Conservation (phyloP, 2,113 vertebrate genomes). For the Hystrix brachyura region DNA sequence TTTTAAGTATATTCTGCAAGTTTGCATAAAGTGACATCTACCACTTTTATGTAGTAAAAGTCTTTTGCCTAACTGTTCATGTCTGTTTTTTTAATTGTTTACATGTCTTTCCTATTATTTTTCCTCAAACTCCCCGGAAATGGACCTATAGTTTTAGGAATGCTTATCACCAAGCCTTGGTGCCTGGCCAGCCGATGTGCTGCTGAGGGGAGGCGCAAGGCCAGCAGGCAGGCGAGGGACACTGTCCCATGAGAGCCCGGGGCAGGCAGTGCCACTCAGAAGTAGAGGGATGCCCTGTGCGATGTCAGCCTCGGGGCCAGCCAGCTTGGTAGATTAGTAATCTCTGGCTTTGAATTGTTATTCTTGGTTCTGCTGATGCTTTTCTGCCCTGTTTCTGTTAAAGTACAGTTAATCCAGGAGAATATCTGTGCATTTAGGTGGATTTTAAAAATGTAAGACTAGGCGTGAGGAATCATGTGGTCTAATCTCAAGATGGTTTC, state of each 20-base stretch:
- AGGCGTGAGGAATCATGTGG: not conserved
- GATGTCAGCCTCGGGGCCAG: not conserved
- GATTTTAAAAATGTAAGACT: not conserved
- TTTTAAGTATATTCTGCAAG: constrained; percentile 25
- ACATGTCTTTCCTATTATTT: not conserved
- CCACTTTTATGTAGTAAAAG: not conserved
- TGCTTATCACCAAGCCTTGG: not conserved
- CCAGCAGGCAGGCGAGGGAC: accelerated
- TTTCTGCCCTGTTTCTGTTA: not conserved
- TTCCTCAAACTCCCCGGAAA: not conserved
- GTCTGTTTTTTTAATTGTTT: not conserved
- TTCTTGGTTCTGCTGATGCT: constrained; percentile 21
- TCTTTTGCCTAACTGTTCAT: not conserved
- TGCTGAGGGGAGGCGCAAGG: not conserved
- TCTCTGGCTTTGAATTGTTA: not conserved
- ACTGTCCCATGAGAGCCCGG: not conserved
- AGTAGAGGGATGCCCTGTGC: not conserved
- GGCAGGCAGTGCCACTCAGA: not conserved
- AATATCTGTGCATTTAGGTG: constrained; percentile 23
- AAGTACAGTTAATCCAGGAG: not conserved
- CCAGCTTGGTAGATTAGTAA: not conserved
- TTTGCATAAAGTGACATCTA: not conserved
- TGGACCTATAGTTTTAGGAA: not conserved
- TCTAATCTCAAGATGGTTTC: not conserved
- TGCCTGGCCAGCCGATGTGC: not conserved